phyloP scores from a whole-genome alignment of 2,888 invertebrate species.

The Hanleya hanleyi region DNA sequence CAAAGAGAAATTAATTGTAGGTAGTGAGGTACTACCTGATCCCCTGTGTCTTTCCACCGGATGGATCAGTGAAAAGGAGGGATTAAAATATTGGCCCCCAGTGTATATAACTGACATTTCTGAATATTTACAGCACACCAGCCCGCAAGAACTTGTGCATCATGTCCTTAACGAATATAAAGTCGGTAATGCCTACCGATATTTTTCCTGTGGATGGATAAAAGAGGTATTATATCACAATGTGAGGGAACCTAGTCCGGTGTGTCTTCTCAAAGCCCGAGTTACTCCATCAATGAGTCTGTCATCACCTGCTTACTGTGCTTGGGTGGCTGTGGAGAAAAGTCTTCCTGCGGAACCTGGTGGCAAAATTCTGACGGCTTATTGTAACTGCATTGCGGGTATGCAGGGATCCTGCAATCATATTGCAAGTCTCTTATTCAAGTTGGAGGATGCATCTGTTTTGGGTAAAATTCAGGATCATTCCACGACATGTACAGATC shows the following conservation, averaged over 20 bases:
- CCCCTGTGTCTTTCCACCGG: neutral
- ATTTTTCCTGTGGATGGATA: neutral
- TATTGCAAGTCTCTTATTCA: neutral
- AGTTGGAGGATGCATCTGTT: neutral
- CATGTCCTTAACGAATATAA: neutral
- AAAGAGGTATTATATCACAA: neutral
- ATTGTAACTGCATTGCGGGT: neutral
- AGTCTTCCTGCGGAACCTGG: neutral
- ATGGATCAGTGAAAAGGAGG: neutral
- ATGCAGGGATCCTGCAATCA: neutral
- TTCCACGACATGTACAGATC: neutral
- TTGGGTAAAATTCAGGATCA: neutral
- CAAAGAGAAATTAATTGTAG: neutral
- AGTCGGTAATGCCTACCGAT: neutral
- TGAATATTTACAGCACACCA: neutral
- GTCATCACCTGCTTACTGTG: neutral
- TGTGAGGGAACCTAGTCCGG: neutral
- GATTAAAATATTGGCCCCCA: neutral
- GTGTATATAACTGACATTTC: neutral
- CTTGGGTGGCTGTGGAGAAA: neutral
- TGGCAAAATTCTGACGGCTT: neutral
- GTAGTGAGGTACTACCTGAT: neutral
- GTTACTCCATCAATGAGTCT: neutral
- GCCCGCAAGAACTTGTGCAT: neutral
- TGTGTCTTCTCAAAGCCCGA: neutral